Evolutionary conservation across 2,113 vertebrate species (phyloP).

Genomic region (Columba livia): DNA sequence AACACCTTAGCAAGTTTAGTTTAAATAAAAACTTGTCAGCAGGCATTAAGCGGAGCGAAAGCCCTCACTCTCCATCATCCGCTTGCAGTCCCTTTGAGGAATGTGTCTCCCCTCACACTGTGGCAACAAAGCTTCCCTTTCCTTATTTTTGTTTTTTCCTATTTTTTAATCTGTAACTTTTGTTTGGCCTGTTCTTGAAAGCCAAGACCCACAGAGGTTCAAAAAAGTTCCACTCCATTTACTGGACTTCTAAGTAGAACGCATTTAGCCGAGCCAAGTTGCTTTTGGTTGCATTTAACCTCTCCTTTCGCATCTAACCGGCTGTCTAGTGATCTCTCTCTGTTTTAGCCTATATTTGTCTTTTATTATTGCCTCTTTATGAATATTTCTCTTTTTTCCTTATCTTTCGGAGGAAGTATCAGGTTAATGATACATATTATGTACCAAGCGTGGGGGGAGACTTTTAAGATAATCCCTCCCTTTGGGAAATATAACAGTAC

Average conservation of each 20-base stretch:
- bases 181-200: constrained; percentile 14
- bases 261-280: constrained; percentile 7
- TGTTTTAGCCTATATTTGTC: neutral
- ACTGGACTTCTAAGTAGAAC: constrained; percentile 49
- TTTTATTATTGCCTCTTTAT: neutral
- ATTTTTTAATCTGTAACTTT: constrained; percentile 14
- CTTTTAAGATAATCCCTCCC: neutral
- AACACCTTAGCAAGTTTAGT: constrained; percentile 72
- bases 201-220: neutral
- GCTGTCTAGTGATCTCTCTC: neutral
- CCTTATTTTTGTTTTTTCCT: neutral
- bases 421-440: neutral
- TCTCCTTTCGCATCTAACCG: neutral
- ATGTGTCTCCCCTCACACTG: neutral
- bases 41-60: constrained; percentile 47
- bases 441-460: neutral
- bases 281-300: neutral
- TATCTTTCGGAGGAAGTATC: neutral
- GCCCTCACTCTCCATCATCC: neutral
- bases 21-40: constrained; percentile 71
- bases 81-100: neutral
- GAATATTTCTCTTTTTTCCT: neutral
- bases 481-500: constrained; percentile 53
- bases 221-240: constrained; percentile 57
- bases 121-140: neutral